A percentile compares a stretch with the other conserved stretches of the same genome.
Conservation (phyloP, 2,888 invertebrate species). For the Theretra japonica region DNA sequence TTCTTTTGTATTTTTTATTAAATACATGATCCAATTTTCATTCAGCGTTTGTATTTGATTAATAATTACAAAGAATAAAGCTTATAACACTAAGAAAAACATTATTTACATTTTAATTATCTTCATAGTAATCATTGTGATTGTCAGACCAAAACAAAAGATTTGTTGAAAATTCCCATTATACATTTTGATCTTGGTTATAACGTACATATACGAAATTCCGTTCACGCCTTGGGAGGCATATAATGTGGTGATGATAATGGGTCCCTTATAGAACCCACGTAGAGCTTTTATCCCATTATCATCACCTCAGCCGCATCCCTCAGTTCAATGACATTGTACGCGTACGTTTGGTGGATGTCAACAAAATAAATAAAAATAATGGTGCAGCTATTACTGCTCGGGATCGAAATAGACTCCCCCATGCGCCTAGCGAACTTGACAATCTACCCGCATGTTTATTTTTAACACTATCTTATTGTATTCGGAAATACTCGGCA, state of each 20-base stretch:
- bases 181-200: not conserved
- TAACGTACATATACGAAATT: not conserved
- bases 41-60: too few relatives aligned
- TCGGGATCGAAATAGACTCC: slow-evolving; percentile 73
- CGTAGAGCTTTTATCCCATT: not conserved
- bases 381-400: slow-evolving; percentile 65
- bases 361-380: slow-evolving; percentile 74
- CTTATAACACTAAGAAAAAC: too few relatives aligned
- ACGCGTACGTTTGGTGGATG: slow-evolving; percentile 54
- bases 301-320: slow-evolving; percentile 7
- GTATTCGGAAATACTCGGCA: slow-evolving; percentile 71
- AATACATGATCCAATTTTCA: too few relatives aligned
- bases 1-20: too few relatives aligned
- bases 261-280: too few relatives aligned
- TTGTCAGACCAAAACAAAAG: too few relatives aligned
- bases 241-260: too few relatives aligned
- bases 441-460: slow-evolving; percentile 75
- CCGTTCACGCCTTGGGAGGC: not conserved
- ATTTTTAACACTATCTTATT: slow-evolving; percentile 78
- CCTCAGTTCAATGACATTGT: slow-evolving; percentile 45
- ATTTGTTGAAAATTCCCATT: too few relatives aligned
- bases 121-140: too few relatives aligned
- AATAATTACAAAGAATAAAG: too few relatives aligned
- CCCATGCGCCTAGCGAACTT: slow-evolving; percentile 75
- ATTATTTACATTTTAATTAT: too few relatives aligned